phyloP scores from a whole-genome alignment of 2,888 invertebrate genomes.

The Nephrotoma appendiculata region DNA sequence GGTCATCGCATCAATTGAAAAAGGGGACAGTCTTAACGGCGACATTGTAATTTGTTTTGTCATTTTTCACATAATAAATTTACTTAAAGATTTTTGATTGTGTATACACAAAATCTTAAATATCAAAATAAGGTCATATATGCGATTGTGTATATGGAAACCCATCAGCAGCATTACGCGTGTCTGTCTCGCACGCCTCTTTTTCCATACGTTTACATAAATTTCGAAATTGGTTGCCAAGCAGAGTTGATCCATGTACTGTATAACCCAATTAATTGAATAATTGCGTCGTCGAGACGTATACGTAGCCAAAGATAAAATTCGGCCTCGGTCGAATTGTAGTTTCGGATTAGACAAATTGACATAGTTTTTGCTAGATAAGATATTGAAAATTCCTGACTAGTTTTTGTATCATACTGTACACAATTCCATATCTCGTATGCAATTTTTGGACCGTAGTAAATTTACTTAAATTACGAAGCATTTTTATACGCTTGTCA shows the following conservation, averaged over 20 bases:
- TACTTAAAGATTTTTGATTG: background rate
- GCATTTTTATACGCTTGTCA: no score
- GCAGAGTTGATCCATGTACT: background rate
- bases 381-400: no score
- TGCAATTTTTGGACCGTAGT: no score
- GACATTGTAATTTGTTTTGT: background rate
- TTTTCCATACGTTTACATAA: no score
- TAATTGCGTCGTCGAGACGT: background rate
- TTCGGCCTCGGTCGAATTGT: background rate
- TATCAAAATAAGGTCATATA: background rate
- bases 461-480: no score
- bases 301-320: background rate
- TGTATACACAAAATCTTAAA: background rate
- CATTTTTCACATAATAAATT: background rate
- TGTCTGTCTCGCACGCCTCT: no score
- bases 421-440: no score
- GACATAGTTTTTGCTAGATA: no score
- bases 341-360: background rate
- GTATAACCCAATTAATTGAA: background rate
- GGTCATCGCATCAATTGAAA: background rate
- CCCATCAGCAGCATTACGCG: no score
- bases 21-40: background rate
- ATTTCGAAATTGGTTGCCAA: background rate
- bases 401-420: no score
- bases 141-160: background rate